A percentile compares a stretch with the other conserved stretches of the same genome.
Conservation (phyloP, 2,888 invertebrate genomes). For the Melieria omissa region DNA sequence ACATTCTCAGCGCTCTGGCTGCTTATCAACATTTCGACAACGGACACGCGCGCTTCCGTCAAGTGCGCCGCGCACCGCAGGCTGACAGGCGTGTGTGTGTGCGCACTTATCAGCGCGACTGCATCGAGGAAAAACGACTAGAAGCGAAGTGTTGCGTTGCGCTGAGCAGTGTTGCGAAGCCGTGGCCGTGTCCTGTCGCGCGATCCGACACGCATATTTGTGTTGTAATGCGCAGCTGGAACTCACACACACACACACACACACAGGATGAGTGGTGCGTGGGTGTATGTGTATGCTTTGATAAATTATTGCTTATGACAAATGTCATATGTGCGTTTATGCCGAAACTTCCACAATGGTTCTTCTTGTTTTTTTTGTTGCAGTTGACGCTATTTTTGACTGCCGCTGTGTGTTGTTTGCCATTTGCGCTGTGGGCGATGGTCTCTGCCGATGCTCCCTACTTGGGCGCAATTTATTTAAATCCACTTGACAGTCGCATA, state of each 20-base stretch:
- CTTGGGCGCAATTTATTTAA: conserved; percentile 12
- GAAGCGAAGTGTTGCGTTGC: too few species aligned
- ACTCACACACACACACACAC: not conserved
- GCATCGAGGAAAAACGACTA: too few species aligned
- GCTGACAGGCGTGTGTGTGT: too few species aligned
- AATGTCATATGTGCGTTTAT: conserved; percentile 25
- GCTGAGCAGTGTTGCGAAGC: not conserved
- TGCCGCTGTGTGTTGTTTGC: not conserved
- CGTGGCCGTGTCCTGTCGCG: not conserved
- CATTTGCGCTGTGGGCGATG: not conserved
- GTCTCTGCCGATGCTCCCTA: not conserved
- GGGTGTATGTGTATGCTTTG: conserved; percentile 21
- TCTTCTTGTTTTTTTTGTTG: not conserved
- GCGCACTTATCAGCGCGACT: not conserved
- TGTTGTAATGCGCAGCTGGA: not conserved
- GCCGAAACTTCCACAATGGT: not conserved
- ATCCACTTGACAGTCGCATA: conserved; percentile 11
- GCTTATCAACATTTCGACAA: too few species aligned
- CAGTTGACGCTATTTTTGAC: not conserved
- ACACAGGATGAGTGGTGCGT: not conserved
- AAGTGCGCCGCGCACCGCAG: conserved; percentile 2
- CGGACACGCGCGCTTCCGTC: conserved; percentile 2
- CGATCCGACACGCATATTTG: not conserved
- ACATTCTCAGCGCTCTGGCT: not conserved
- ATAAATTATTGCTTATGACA: conserved; percentile 37